Conservation (phyloP, 2,888 invertebrate genomes). For the Athalia cordata region DNA sequence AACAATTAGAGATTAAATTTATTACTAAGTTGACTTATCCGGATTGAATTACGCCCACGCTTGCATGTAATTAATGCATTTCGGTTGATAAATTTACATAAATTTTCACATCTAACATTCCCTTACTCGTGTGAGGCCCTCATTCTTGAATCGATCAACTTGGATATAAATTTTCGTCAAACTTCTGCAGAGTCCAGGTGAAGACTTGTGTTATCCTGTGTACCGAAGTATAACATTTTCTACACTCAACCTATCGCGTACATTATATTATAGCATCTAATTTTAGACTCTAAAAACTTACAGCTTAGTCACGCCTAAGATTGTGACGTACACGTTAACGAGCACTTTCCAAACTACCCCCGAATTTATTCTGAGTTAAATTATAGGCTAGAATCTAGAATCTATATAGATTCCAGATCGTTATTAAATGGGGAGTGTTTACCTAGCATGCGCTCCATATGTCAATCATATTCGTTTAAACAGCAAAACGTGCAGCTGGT, state of each 20-base stretch:
- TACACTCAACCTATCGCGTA: slow-evolving; percentile 20
- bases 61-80: not conserved
- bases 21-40: slow-evolving; percentile 9
- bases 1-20: slow-evolving; percentile 1
- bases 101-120: not conserved
- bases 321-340: not conserved
- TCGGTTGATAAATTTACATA: slow-evolving; percentile 16
- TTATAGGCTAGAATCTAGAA: slow-evolving; percentile 10
- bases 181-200: slow-evolving; percentile 13
- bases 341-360: slow-evolving; percentile 13
- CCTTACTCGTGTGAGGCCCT: not conserved
- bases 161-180: not conserved
- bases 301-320: slow-evolving; percentile 15
- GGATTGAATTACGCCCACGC: slow-evolving; percentile 2
- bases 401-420: not conserved
- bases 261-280: slow-evolving; percentile 5
- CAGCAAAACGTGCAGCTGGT: not conserved
- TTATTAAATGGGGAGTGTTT: slow-evolving; percentile 23
- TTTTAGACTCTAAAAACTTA: slow-evolving; percentile 6
- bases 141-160: slow-evolving; percentile 17
- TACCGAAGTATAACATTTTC: slow-evolving; percentile 9
- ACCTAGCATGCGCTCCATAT: not conserved
- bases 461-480: slow-evolving; percentile 2
- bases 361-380: slow-evolving; percentile 33
- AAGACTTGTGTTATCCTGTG: not conserved